Base-by-base conservation (phyloP, 2,113 vertebrate genomes). In the Misgurnus mizolepis region DNA sequence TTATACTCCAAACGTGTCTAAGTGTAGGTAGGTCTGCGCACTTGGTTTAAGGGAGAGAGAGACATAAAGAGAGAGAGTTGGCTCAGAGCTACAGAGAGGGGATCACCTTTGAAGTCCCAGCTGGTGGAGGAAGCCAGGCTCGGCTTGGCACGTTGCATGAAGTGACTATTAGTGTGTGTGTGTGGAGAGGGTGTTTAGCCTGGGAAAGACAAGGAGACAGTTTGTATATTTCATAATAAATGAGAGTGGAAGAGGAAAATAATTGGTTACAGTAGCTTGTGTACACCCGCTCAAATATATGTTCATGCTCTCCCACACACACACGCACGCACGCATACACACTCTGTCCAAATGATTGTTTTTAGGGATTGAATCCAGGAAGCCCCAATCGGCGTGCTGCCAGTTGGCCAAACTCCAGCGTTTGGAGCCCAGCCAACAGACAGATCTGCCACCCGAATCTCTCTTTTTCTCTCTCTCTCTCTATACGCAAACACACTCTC, bases 281-380 rank as follows among this genome's bases (percentile, higher is more conserved):
- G 50, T 66, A 71, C 64, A 73, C 80, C 82, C 87, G 79, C 89
- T 87, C 80, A 86, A 86, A 81, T 80, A 73, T 67, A 64, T 83
- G 69, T 74, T 69, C 49, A 76, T 68, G 55, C 72, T 73, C 69
- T 65, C 78, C 62, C 85, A 56, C 77, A 49, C 62, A 75, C 22
- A 71, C 74, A 82, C 68, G 68, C 58, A 67, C 84, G 78, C 79
- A 82, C 85, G 78, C 80, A 43, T 61, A 66, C 85, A 74, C 85
- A 70, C 87, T 87, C 89, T 89, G 88, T 89, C 88, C 92, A 92
- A 91, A 91, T 93, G 90, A 93, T 92, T 93, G 91, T 91, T 92
- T 92, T 93, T 91, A 91, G 90, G 89, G 89, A 92, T 89, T 90
- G 88, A 91, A 93, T 89, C 88, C 90, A 91, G 88, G 90, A 92